phyloP scores from a whole-genome alignment of 2,888 invertebrate species.

The Pseudococcus longispinus region DNA sequence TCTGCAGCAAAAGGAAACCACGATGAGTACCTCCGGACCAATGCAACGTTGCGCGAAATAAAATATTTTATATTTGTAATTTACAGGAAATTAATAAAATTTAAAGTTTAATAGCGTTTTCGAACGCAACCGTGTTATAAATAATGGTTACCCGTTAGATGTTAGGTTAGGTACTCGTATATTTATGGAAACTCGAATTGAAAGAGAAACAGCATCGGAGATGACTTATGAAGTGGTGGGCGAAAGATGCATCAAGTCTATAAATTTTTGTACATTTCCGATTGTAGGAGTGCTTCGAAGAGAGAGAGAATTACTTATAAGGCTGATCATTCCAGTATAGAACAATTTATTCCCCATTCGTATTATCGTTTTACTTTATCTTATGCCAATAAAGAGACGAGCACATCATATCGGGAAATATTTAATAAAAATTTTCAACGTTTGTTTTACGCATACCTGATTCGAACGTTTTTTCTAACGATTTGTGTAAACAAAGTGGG shows the following conservation, averaged over 20 bases:
- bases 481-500: neutral
- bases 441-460: neutral
- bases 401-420: neutral
- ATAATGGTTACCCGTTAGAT: neutral
- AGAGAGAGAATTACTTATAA: neutral
- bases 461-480: neutral
- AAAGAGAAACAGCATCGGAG: neutral
- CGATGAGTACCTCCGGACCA: neutral
- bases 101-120: slow-evolving; percentile 28
- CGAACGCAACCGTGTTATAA: neutral
- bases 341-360: neutral
- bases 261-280: slow-evolving; percentile 11
- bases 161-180: neutral
- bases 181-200: slow-evolving; percentile 26
- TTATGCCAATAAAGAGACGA: neutral
- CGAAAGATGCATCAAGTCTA: neutral
- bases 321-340: no score
- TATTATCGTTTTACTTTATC: neutral
- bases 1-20: neutral
- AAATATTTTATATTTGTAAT: slow-evolving; percentile 1
- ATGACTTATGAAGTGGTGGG: neutral
- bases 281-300: slow-evolving; percentile 5
- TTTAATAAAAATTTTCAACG: neutral
- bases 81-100: slow-evolving; percentile 10
- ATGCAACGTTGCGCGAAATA: neutral